Percentiles rank a stretch among this genome's conserved stretches.
Evolutionary conservation across 2,888 invertebrate species (phyloP).

Genomic region (Diloba caeruleocephala): DNA sequence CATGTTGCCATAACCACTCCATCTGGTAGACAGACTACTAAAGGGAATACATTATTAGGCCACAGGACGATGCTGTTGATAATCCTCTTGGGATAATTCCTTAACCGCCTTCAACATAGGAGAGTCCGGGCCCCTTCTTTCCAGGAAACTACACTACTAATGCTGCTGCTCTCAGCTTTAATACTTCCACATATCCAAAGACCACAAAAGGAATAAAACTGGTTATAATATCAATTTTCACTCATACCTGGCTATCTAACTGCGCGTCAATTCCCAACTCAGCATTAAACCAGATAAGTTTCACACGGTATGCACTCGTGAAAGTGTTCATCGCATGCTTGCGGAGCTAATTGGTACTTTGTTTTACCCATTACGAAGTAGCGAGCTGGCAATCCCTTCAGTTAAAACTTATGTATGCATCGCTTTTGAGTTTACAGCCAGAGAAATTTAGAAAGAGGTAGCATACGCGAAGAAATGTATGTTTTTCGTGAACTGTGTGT

Average conservation of each 20-base stretch:
- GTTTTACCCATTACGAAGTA: slow-evolving; percentile 22
- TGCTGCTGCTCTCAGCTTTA: no score
- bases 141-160: no score
- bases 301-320: slow-evolving; percentile 7
- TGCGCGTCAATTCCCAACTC: neutral
- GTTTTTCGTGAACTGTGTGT: neutral
- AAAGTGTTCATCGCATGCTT: slow-evolving; percentile 19
- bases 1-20: no score
- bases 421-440: slow-evolving; percentile 8
- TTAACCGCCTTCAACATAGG: no score
- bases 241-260: neutral
- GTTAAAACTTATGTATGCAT: slow-evolving; percentile 17
- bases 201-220: no score
- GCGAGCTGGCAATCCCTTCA: slow-evolving; percentile 14
- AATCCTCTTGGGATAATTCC: no score
- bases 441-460: slow-evolving; percentile 4
- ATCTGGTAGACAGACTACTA: no score
- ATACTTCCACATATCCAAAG: no score
- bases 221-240: no score
- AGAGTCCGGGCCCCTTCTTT: no score
- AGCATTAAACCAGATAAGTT: slow-evolving; percentile 7
- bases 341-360: slow-evolving; percentile 37
- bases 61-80: no score
- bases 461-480: neutral
- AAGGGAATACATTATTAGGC: no score